Conservation (phyloP, 2,888 invertebrate species). For the Athalia circularis region DNA sequence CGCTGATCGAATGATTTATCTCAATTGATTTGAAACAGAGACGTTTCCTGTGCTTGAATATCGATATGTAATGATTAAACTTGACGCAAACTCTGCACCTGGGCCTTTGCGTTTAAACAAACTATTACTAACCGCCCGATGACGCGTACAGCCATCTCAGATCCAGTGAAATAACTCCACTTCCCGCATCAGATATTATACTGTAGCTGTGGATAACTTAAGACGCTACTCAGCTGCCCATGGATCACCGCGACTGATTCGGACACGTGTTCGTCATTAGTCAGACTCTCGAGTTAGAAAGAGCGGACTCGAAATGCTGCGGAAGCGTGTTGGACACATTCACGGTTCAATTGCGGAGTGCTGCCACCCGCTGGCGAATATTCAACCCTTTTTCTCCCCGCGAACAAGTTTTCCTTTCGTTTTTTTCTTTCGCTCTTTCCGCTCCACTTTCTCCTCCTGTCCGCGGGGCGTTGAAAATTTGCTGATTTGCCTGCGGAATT, state of each 20-base stretch:
- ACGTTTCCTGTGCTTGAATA: slow-evolving; percentile 11
- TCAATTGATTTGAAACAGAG: slow-evolving; percentile 8
- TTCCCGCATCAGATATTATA: no score
- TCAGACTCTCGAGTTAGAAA: slow-evolving; percentile 28
- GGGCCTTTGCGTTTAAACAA: not conserved
- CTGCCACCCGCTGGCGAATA: slow-evolving; percentile 27
- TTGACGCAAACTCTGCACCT: slow-evolving; percentile 16
- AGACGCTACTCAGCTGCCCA: slow-evolving; percentile 25
- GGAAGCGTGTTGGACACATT: not conserved
- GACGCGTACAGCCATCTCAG: not conserved
- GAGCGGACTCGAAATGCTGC: not conserved
- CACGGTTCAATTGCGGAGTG: slow-evolving; percentile 30
- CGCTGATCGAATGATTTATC: not conserved
- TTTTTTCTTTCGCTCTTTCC: not conserved
- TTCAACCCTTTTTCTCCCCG: not conserved
- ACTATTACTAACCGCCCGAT: not conserved
- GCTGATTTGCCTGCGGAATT: not conserved
- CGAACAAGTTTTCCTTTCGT: no score
- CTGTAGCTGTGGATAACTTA: slow-evolving; percentile 16
- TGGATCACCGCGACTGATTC: slow-evolving; percentile 40
- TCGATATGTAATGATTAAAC: slow-evolving; percentile 34
- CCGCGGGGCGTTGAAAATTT: no score
- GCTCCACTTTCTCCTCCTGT: no score
- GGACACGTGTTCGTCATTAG: slow-evolving; percentile 38
- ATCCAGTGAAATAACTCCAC: no score